These are phyloP conservation scores for Toxotes chatareus DNA, from an alignment of 2,113 vertebrate genomes.

Conservation along the genomic window DNA sequence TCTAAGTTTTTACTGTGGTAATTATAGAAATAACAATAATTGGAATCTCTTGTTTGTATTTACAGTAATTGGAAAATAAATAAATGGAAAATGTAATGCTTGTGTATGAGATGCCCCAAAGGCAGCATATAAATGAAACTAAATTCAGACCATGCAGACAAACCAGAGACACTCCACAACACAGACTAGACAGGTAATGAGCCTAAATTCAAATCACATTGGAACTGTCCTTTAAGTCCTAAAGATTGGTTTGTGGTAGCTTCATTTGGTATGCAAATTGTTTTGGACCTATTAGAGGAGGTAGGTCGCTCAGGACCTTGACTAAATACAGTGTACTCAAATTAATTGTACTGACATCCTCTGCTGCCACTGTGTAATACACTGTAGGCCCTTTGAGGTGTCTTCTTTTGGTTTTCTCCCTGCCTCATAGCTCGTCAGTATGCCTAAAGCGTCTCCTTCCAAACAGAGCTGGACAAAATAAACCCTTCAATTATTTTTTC, in stretches of 20 bases:
- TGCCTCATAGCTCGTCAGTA: conserved; percentile 35
- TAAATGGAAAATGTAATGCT: not conserved
- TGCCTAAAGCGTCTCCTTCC: conserved; percentile 8
- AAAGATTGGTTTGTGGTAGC: not conserved
- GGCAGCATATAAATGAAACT: not conserved
- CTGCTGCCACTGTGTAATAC: conserved; percentile 48
- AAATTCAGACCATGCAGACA: too few species aligned
- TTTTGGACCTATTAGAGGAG: conserved; percentile 37
- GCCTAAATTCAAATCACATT: not conserved
- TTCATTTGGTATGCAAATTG: conserved; percentile 52
- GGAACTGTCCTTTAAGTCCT: conserved; percentile 3
- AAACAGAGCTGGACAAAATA: not conserved
- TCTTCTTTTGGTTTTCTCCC: conserved; percentile 6
- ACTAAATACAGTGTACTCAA: conserved; percentile 44
- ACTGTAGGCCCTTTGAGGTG: conserved; percentile 48
- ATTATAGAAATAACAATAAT: not conserved
- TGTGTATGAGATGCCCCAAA: not conserved
- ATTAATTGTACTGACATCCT: conserved; percentile 56
- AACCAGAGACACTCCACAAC: not conserved
- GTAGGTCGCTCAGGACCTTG: conserved; percentile 32
- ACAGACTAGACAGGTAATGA: not conserved
- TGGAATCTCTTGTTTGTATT: not conserved
- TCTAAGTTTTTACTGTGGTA: not conserved
- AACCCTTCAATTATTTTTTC: conserved; percentile 7
- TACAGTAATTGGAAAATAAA: not conserved